Conservation (phyloP, 2,888 invertebrate genomes). For the Phalera bucephala region DNA sequence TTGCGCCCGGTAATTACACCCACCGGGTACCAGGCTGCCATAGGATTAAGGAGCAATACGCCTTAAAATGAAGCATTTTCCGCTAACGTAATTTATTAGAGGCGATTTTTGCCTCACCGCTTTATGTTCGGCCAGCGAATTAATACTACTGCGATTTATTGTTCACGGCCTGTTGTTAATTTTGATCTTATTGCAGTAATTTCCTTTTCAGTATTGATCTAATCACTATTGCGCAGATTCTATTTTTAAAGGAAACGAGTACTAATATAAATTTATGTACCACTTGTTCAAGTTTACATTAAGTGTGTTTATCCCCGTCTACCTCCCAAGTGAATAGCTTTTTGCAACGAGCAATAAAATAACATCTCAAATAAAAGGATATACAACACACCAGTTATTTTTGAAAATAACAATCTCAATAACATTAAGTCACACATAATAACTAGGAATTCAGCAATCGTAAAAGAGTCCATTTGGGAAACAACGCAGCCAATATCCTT, state of each 20-base stretch:
- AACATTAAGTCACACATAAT: conserved; percentile 29
- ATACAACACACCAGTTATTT: no score
- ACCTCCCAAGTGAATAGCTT: no score
- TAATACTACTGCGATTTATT: conserved; percentile 34
- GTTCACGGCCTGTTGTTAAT: conserved; percentile 13
- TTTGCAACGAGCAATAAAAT: no score
- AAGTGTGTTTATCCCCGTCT: no score
- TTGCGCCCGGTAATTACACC: conserved; percentile 72
- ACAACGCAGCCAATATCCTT: conserved; percentile 40
- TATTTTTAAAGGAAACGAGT: no score
- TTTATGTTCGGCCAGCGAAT: conserved; percentile 43
- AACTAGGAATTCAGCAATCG: conserved; percentile 23
- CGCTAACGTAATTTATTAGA: conserved; percentile 52
- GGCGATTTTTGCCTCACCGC: conserved; percentile 46
- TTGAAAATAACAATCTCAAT: conserved; percentile 13
- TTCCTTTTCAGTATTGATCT: no score
- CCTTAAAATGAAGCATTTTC: conserved; percentile 72
- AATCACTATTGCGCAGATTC: no score
- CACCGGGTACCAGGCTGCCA: conserved; percentile 61
- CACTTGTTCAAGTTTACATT: no score
- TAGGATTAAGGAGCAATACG: conserved; percentile 68
- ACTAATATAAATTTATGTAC: no score
- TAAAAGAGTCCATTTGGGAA: conserved; percentile 35
- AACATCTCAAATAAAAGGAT: no score
- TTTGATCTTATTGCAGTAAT: conserved; percentile 13